Evolutionary conservation across 2,888 invertebrate genomes (phyloP).

Genomic region (Calliopum simillimum): DNA sequence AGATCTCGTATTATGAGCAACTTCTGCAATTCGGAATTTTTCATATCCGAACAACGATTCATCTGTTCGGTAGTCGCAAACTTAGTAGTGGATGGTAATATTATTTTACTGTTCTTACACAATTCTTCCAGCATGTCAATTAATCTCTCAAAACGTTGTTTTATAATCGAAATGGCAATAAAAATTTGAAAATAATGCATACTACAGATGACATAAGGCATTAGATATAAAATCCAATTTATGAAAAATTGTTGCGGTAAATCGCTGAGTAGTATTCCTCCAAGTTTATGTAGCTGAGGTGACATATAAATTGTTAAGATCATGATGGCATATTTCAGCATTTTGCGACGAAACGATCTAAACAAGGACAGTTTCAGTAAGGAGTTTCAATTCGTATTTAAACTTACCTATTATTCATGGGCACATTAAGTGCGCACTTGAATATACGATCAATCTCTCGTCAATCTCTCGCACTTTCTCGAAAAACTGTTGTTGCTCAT

Average conservation of each 20-base stretch:
- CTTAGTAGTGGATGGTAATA: not conserved
- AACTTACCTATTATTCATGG: constrained; percentile 50
- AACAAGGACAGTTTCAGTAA: not conserved
- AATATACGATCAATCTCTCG: constrained; percentile 61
- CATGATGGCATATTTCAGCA: constrained; percentile 40
- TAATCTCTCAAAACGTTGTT: constrained; percentile 55
- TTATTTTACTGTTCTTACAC: not conserved
- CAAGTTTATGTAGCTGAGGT: constrained; percentile 52
- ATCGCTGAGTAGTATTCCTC: constrained; percentile 43
- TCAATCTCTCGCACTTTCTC: constrained; percentile 53
- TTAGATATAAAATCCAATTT: constrained; percentile 57
- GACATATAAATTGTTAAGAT: constrained; percentile 52
- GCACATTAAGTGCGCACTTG: constrained; percentile 52
- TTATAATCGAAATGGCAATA: constrained; percentile 53
- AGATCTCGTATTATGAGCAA: constrained; percentile 56
- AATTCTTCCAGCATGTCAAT: constrained; percentile 49
- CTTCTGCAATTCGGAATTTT: constrained; percentile 48
- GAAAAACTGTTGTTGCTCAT: constrained; percentile 48
- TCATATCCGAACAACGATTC: constrained; percentile 33
- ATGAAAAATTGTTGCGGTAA: constrained; percentile 42
- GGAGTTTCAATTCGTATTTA: not conserved
- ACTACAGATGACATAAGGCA: constrained; percentile 57
- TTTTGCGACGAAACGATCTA: constrained; percentile 45
- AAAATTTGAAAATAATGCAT: constrained; percentile 62
- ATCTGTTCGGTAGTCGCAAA: constrained; percentile 14